phyloP scores from a whole-genome alignment of 2,113 vertebrate genomes.

The Antigone vipio region DNA sequence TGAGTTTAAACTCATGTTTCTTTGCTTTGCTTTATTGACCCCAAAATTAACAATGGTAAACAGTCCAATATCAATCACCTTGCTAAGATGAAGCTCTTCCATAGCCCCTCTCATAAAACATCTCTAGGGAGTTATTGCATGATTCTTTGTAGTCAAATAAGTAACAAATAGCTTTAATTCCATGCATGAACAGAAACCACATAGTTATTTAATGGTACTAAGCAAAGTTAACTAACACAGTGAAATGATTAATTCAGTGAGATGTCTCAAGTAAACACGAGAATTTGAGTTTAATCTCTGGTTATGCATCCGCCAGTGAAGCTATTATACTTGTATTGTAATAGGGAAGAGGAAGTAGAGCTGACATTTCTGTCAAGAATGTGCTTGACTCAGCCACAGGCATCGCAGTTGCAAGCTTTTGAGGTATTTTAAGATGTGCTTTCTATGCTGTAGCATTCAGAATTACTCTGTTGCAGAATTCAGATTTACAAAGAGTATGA shows the following conservation, averaged over 20 bases:
- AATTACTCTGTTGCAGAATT: not conserved
- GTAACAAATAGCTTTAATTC: not conserved
- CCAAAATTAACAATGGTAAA: not conserved
- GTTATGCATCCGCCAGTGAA: not conserved
- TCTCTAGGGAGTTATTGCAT: not conserved
- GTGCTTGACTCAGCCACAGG: not conserved
- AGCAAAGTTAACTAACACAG: not conserved
- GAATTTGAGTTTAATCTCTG: not conserved
- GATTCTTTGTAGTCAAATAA: not conserved
- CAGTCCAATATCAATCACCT: not conserved
- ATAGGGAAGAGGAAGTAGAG: not conserved
- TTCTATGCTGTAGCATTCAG: not conserved
- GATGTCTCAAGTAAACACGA: not conserved
- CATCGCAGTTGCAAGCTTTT: not conserved
- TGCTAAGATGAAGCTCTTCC: not conserved
- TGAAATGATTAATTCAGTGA: not conserved
- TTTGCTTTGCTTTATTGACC: conserved; percentile 5
- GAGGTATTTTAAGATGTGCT: not conserved
- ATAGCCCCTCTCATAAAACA: not conserved
- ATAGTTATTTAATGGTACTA: not conserved
- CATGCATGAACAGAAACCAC: not conserved
- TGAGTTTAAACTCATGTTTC: not conserved
- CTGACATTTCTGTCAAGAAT: not conserved
- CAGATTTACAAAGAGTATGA: not conserved
- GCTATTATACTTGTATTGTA: not conserved